Evolutionary conservation across 2,888 invertebrate species (phyloP), one percentile per base, ranked within the genome.

Genomic region (Limnephilus marmoratus): DNA sequence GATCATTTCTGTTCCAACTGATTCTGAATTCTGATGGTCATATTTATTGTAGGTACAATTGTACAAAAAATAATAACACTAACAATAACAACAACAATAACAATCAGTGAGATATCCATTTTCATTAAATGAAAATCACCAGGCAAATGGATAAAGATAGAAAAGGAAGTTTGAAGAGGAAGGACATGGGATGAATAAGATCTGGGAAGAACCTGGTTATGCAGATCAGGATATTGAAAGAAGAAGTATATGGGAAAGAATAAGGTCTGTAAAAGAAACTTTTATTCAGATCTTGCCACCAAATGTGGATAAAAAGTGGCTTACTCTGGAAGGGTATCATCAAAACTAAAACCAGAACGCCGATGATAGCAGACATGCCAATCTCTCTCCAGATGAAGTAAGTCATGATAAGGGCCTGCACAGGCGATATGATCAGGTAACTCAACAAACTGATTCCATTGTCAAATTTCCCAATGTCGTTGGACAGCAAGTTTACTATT

Each of bases 381-480:
- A 98, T 97, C 95, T 97, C 96, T 83, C 95, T 94, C 96, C 97
- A 98, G 96, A 98, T 97, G 92, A 99, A 97, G 94, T 97, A 97
- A 9, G 98, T 97, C 93, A 98, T 97, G 94, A 98, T 97, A 86
- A 97, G 95, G 0, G 98, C 98, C 94, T 99, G 98, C n/a, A 98
- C 94, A 0, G 99, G 98, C 0, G 98, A 99, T 93, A 99, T 97
- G 98, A 99, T 98, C 49, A 99, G 96, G 95, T 98, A 99, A 95
- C 99, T 99, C 9, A 99, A 95, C 95, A 99, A 98, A 94, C 98
- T 97, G 91, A 98, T 97, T 13, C 98, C 98, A 94, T 98, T 97
- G 95, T 99, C 99, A 95, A 99, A 99, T 90, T 98, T 97, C 94
- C 98, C 98, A 93, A 99, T 98, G 95, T 99, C 99, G 95, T 99